Conservation (phyloP, 2,113 vertebrate species). For the Calypte anna region DNA sequence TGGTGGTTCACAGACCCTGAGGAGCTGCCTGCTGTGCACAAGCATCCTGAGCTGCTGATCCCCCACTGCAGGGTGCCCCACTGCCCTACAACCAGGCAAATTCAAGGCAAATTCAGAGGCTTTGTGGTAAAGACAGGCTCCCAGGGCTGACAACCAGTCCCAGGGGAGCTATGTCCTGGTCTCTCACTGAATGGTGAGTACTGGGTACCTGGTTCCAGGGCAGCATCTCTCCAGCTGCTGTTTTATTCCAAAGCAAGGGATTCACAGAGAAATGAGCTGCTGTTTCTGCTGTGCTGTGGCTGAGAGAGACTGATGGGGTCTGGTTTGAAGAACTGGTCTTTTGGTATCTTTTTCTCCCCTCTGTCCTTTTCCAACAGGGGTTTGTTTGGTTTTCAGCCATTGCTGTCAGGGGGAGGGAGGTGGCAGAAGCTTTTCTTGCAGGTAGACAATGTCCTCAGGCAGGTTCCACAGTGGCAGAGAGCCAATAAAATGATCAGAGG, state of each 20-base stretch:
- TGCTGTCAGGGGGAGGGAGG: rapidly evolving
- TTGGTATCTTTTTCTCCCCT: not conserved
- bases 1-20: not conserved
- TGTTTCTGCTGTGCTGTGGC: not conserved
- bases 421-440: not conserved
- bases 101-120: not conserved
- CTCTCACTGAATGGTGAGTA: not conserved
- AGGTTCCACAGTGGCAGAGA: not conserved
- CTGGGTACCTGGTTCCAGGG: not conserved
- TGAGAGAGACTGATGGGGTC: not conserved
- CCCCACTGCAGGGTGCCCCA: not conserved
- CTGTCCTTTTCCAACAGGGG: not conserved
- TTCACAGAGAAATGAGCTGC: not conserved
- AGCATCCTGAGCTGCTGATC: not conserved
- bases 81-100: not conserved
- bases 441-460: not conserved
- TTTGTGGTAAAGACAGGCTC: not conserved
- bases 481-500: no score
- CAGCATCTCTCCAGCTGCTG: not conserved
- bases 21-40: not conserved
- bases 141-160: not conserved
- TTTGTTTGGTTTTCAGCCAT: not conserved
- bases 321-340: not conserved
- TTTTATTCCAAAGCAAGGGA: not conserved
- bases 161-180: not conserved